Evolutionary conservation across 2,113 vertebrate genomes (phyloP).

Genomic region (Cottus gobio): DNA sequence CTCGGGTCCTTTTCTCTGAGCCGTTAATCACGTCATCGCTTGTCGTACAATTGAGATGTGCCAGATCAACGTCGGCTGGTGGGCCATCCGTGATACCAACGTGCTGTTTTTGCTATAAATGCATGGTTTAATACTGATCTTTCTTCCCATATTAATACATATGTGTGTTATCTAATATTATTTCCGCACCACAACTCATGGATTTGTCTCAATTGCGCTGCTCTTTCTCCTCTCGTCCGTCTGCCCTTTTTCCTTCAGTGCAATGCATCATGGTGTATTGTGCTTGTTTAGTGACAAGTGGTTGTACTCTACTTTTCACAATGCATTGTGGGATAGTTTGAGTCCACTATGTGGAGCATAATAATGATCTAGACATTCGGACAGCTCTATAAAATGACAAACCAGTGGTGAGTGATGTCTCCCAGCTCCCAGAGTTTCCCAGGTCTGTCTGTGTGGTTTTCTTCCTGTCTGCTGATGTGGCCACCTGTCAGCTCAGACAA

Average conservation of each 20-base stretch:
- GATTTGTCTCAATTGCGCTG: not conserved
- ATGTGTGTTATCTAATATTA: not conserved
- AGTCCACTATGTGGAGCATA: not conserved
- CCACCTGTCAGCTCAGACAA: constrained; percentile 33
- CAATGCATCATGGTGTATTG: not conserved
- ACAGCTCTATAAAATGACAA: not conserved
- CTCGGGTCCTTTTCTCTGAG: not conserved
- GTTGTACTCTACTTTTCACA: not conserved
- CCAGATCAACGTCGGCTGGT: not conserved
- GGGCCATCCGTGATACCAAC: not conserved
- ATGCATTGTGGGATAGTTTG: not conserved
- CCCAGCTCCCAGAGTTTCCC: not conserved
- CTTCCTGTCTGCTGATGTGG: constrained; percentile 26
- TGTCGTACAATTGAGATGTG: not conserved
- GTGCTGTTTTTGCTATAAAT: not conserved
- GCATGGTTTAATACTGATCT: not conserved
- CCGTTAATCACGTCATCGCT: not conserved
- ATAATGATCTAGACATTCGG: not conserved
- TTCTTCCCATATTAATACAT: not conserved
- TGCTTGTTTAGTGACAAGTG: not conserved
- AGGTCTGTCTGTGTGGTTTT: constrained; percentile 2
- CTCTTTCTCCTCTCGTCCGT: not conserved
- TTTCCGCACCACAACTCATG: not conserved
- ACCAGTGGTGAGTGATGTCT: not conserved
- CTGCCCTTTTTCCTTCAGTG: not conserved